phyloP scores from a whole-genome alignment of 2,888 invertebrate species.

The Allophyes oxyacanthae region DNA sequence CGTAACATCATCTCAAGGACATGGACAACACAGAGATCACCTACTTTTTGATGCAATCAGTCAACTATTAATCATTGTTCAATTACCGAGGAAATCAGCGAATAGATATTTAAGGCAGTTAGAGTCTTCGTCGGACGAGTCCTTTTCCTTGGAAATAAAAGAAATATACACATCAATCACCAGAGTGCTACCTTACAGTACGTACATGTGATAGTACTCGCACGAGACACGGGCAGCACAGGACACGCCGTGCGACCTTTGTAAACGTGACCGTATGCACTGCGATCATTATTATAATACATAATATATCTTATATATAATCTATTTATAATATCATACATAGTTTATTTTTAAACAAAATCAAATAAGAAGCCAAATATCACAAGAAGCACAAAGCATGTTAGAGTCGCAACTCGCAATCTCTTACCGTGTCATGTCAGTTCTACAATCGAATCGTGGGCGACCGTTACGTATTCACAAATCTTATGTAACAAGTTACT shows the following conservation, averaged over 20 bases:
- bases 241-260: conserved; percentile 58
- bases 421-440: conserved; percentile 34
- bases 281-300: conserved; percentile 37
- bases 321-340: conserved; percentile 54
- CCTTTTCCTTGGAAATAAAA: conserved; percentile 83
- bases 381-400: conserved; percentile 85
- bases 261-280: conserved; percentile 59
- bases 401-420: conserved; percentile 57
- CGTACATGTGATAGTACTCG: conserved; percentile 31
- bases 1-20: conserved; percentile 71
- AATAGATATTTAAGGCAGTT: conserved; percentile 93
- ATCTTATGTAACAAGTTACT: conserved; percentile 38
- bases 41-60: conserved; percentile 72
- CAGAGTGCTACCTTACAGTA: conserved; percentile 46
- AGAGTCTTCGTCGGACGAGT: conserved; percentile 88
- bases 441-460: conserved; percentile 28
- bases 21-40: conserved; percentile 83
- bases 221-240: conserved; percentile 29
- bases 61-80: conserved; percentile 52
- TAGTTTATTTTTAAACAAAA: conserved; percentile 68
- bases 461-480: conserved; percentile 32
- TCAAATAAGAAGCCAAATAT: conserved; percentile 86
- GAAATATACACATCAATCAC: conserved; percentile 75
- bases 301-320: conserved; percentile 53
- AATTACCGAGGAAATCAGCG: conserved; percentile 91